These are phyloP conservation scores for Stichopus chloronotus DNA, from an alignment of 35 echinoderm and acorn worm species.

Conservation along the genomic window DNA sequence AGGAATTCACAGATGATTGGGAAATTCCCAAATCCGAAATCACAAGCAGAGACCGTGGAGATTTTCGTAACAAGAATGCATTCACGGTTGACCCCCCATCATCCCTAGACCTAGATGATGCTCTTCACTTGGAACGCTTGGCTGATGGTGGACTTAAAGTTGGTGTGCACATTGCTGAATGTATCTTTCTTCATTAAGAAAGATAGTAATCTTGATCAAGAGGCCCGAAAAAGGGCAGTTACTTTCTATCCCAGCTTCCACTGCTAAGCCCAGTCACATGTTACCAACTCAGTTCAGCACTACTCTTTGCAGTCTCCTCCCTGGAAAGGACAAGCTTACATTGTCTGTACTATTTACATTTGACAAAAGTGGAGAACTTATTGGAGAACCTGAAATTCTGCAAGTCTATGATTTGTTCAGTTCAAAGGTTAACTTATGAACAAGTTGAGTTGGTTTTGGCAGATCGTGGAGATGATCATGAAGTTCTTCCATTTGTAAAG, in stretches of 20 bases:
- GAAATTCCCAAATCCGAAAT: constrained; percentile 72
- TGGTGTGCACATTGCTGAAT: constrained; percentile 96
- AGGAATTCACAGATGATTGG: constrained; percentile 74
- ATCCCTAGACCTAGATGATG: constrained; percentile 87
- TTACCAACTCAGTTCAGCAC: constrained; percentile 76
- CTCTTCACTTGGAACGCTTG: constrained; percentile 67
- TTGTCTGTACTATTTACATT: constrained; percentile 78
- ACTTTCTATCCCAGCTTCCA: constrained; percentile 70
- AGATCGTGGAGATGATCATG: constrained; percentile 55
- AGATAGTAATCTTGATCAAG: constrained; percentile 71
- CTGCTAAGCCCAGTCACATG: constrained; percentile 78
- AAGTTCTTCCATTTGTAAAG: constrained; percentile 61
- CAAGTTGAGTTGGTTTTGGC: constrained; percentile 71
- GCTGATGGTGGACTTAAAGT: constrained; percentile 53
- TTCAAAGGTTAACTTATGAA: constrained; percentile 64
- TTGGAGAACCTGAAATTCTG: constrained; percentile 42
- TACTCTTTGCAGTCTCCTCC: constrained; percentile 64
- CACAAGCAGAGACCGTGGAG: constrained; percentile 49
- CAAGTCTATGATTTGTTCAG: constrained; percentile 73
- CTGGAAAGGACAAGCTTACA: constrained; percentile 66
- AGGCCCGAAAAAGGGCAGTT: constrained; percentile 73
- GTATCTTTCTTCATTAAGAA: constrained; percentile 83
- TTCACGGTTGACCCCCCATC: constrained; percentile 90
- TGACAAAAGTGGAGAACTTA: constrained; percentile 53
- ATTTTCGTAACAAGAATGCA: constrained; percentile 56